These are phyloP conservation scores for Ferdinandea cuprea DNA, from an alignment of 2,888 invertebrate species.

Conservation along the genomic window DNA sequence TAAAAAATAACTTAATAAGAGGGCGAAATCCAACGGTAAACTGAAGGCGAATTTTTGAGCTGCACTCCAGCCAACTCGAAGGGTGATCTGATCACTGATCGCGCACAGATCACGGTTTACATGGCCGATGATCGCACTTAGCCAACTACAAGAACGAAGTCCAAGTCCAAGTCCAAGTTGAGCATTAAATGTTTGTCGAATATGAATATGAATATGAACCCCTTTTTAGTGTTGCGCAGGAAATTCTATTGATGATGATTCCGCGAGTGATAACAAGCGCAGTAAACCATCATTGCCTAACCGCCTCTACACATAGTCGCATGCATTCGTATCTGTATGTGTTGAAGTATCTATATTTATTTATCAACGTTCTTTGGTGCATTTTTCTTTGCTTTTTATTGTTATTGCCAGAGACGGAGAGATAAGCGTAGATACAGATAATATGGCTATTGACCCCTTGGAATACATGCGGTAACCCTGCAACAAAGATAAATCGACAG, in stretches of 20 bases:
- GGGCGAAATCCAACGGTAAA: conserved; percentile 67
- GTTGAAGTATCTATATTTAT: background rate
- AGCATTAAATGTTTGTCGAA: no score
- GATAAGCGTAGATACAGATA: conserved; percentile 72
- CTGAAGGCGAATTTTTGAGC: conserved; percentile 34
- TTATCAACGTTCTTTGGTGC: conserved; percentile 40
- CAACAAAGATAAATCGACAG: background rate
- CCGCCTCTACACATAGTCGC: background rate
- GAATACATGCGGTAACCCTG: conserved; percentile 40
- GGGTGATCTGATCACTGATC: conserved; percentile 51
- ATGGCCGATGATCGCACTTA: conserved; percentile 28
- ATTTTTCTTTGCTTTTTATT: conserved; percentile 53
- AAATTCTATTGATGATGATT: conserved; percentile 34
- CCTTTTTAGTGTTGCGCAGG: conserved; percentile 8
- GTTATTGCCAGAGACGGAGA: conserved; percentile 50
- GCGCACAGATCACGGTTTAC: conserved; percentile 51
- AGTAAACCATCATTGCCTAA: conserved; percentile 46
- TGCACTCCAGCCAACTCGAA: conserved; percentile 28
- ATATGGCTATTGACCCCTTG: conserved; percentile 69
- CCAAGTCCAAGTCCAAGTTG: no score
- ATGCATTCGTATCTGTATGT: conserved; percentile 10
- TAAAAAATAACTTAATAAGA: conserved; percentile 56
- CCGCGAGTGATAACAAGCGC: conserved; percentile 57
- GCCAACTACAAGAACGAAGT: conserved; percentile 5
- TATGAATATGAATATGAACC: conserved; percentile 31